Conservation (phyloP, 2,888 invertebrate genomes). For the Dynastes hyllus region DNA sequence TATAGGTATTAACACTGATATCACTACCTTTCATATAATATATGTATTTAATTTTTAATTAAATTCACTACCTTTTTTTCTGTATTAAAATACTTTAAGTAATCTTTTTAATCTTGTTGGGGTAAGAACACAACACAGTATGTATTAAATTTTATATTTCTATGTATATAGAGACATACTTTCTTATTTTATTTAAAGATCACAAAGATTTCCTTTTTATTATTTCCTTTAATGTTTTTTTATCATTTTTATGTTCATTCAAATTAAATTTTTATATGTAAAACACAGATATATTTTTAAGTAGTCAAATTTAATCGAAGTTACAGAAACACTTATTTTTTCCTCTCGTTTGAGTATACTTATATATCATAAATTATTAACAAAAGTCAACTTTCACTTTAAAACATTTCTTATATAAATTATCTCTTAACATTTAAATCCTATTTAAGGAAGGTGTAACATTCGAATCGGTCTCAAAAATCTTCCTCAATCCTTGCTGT, state of each 20-base stretch:
- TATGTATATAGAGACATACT: background rate
- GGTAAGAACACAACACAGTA: background rate
- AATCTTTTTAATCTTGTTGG: background rate
- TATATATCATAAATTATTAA: background rate
- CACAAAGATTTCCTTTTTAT: no score
- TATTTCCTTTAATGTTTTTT: no score
- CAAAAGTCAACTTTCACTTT: slow-evolving; percentile 2
- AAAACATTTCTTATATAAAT: background rate
- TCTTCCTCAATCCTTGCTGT: no score
- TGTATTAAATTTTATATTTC: background rate
- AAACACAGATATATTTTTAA: slow-evolving; percentile 22
- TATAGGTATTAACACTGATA: background rate
- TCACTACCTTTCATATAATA: background rate
- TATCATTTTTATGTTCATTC: no score
- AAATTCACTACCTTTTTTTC: background rate
- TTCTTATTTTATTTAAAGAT: no score
- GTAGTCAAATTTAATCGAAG: background rate
- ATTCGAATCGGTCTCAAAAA: no score
- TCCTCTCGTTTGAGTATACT: background rate
- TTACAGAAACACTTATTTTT: background rate
- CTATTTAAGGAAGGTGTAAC: no score
- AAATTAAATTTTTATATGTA: no score
- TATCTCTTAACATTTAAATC: no score
- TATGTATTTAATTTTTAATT: no score
- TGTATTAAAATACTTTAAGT: slow-evolving; percentile 5